phyloP scores from a whole-genome alignment of 2,797 vertebrate genomes.

The Pogonophryne albipinna region DNA sequence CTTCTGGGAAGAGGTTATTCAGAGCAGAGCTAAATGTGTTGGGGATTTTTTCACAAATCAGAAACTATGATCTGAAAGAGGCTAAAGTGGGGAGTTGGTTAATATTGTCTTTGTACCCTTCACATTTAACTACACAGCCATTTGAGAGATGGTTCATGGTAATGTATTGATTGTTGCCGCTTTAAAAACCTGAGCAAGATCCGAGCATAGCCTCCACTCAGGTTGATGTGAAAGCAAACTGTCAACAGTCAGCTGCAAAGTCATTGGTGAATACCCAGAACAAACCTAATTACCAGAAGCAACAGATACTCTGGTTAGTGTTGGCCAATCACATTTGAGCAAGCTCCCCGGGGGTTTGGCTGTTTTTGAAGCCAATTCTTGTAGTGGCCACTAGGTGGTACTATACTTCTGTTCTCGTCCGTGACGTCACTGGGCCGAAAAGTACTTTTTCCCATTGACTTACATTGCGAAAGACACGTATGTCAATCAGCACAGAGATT shows the following conservation, averaged over 20 bases:
- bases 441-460: too few relatives aligned
- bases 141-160: not conserved
- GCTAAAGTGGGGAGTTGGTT: not conserved
- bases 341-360: too few relatives aligned
- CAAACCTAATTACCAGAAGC: too few relatives aligned
- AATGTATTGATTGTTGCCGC: not conserved
- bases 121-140: not conserved
- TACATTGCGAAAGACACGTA: too few relatives aligned
- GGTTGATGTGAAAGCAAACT: not conserved
- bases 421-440: too few relatives aligned
- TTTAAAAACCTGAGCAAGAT: not conserved
- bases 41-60: not conserved
- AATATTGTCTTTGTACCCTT: accelerated
- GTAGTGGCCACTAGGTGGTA: too few relatives aligned
- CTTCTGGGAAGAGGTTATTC: not conserved
- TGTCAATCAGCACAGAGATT: too few relatives aligned
- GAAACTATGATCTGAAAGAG: not conserved
- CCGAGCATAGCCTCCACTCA: not conserved
- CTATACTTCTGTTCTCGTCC: too few relatives aligned
- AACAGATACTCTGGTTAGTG: too few relatives aligned
- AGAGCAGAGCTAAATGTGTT: not conserved
- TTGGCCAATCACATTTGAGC: too few relatives aligned
- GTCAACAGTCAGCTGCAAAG: not conserved
- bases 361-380: too few relatives aligned
- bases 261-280: not conserved